Conservation (phyloP, 2,797 vertebrate genomes). For the Myotis planiceps region DNA sequence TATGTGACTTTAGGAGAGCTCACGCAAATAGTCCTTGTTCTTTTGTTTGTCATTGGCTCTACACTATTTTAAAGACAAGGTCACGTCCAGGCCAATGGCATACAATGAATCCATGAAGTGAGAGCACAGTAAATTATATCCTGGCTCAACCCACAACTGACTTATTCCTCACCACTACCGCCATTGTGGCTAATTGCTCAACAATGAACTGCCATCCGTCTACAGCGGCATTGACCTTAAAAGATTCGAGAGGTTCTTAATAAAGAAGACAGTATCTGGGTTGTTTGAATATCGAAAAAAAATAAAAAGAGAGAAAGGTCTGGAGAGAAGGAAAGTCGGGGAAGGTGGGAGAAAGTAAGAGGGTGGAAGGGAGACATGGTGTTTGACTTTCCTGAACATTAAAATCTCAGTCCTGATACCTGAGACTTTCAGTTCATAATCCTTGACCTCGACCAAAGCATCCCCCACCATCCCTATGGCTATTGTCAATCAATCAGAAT, state of each 20-base stretch:
- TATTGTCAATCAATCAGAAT: neutral
- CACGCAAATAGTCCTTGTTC: neutral
- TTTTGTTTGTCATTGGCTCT: neutral
- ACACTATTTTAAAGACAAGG: conserved; percentile 1
- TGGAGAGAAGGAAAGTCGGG: neutral
- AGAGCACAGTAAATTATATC: neutral
- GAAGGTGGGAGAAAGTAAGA: neutral
- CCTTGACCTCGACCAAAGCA: neutral
- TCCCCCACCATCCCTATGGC: neutral
- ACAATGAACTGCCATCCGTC: neutral
- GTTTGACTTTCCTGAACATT: neutral
- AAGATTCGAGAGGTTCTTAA: neutral
- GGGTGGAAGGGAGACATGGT: neutral
- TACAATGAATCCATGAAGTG: neutral
- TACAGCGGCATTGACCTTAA: neutral
- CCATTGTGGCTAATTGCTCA: conserved; percentile 28
- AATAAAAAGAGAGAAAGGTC: neutral
- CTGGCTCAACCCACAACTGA: conserved; percentile 8
- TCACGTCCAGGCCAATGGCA: neutral
- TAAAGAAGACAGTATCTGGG: neutral
- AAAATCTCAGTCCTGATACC: neutral
- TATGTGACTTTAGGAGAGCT: neutral
- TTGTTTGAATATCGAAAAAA: neutral
- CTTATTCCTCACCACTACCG: neutral
- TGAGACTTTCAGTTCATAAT: neutral